These are phyloP conservation scores for Drosophila melanogaster DNA, from an alignment of 1,140 invertebrate species.

Conservation along the genomic window Release_6_plus_ISO1_MT NT_037436.4:25759501-25760000, in stretches of 20 bases:
- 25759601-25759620: conserved; percentile 90
- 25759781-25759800: conserved; percentile 95
- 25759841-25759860: conserved; percentile 89
- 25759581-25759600: conserved; percentile 89
- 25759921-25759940: conserved; percentile 95
- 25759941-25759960: conserved; percentile 93
- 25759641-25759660: conserved; percentile 90
- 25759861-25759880: conserved; percentile 93
- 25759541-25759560: conserved; percentile 87
- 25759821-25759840: conserved; percentile 98
- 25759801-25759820: conserved; percentile 91
- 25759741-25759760: conserved; percentile 88
- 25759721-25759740: conserved; percentile 97
- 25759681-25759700: conserved; percentile 93
- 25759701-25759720: conserved; percentile 96
- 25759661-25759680: conserved; percentile 92
- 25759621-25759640: conserved; percentile 91
- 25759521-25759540: conserved; percentile 95
- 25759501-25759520: conserved; percentile 91
- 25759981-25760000: conserved; percentile 90
- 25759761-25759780: conserved; percentile 91
- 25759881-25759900: conserved; percentile 92
- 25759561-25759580: conserved; percentile 88
- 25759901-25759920: conserved; percentile 93
- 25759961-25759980: conserved; percentile 87